Evolutionary conservation across 2,113 vertebrate genomes (phyloP), one percentile per base, ranked within the genome.

Genomic region (Eptesicus fuscus): DNA sequence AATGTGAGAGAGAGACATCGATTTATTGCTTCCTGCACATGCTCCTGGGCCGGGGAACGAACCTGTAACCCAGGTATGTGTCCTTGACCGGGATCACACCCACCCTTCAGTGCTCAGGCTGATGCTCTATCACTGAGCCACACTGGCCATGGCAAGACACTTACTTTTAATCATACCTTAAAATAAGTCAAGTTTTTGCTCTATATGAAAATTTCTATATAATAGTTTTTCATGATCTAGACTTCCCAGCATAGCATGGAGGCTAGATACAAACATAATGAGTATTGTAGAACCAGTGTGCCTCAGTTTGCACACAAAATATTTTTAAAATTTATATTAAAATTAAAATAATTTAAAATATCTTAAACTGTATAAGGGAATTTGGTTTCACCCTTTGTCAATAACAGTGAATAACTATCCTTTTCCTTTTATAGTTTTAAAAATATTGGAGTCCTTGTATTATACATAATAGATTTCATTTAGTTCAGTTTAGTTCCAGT

Each of bases 261-360:
- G 7, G 69, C 49, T 88, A 49, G 20, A 42, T 49, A 49, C 7
- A 67, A 22, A 80, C 22, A 63, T 67, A 18, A 49, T 71, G 47
- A 87, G 61, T 78, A 47, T 47, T n/a, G 5, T 70, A 53, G 83
- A 63, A 67, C 6, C 9, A 10, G 35, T 80, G 2, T 77, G 42
- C 67, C 30, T 71, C 78, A 71, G 22, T 88, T 77, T 78, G 2
- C 3, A 16, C 73, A 23, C 25, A 10, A 56, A 51, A 9, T 82
- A 77, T 83, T 91, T 85, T 83, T 51, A 6, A 87, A 82, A 49
- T 83, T 53, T 71, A 73, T 71, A 53, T 77, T 83, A 94, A 94
- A 91, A 83, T 90, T 56, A 74, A 40, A 89, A 79, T 84, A 61
- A 85, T 76, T 78, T 32, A 53, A 76, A 49, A 49, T 92, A 63